phyloP scores from a whole-genome alignment of 1,140 invertebrate genomes.

The Bombyx mori region DNA sequence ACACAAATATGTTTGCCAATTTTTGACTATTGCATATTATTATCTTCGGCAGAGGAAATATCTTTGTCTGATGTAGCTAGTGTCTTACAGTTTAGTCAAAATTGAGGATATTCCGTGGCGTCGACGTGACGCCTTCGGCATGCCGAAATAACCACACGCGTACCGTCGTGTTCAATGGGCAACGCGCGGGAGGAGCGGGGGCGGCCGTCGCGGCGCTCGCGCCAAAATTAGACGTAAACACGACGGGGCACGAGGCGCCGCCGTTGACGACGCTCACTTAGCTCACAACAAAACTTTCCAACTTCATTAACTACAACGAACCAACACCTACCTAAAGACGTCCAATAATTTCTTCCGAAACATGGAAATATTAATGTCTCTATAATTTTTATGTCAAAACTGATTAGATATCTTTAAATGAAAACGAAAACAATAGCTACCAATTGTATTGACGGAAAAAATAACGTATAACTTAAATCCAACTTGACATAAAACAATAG shows the following conservation, averaged over 20 bases:
- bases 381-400: neutral
- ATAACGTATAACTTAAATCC: neutral
- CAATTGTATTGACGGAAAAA: neutral
- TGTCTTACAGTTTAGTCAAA: slow-evolving; percentile 2
- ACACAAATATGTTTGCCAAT: too few relatives aligned
- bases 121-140: slow-evolving; percentile 32
- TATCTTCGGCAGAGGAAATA: too few relatives aligned
- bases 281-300: slow-evolving; percentile 11
- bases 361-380: too few relatives aligned
- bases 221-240: slow-evolving; percentile 70
- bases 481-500: neutral
- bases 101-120: slow-evolving; percentile 29
- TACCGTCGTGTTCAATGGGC: slow-evolving; percentile 57
- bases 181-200: slow-evolving; percentile 36
- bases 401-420: neutral
- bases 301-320: slow-evolving; percentile 1
- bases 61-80: neutral
- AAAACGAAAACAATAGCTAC: neutral
- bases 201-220: slow-evolving; percentile 55
- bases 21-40: too few relatives aligned
- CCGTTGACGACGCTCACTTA: slow-evolving; percentile 27
- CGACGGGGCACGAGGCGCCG: slow-evolving; percentile 54
- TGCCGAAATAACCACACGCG: slow-evolving; percentile 61
- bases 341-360: neutral
- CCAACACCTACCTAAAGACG: slow-evolving; percentile 3